Base-by-base conservation (phyloP, 2,113 vertebrate species). In the Lynx canadensis region DNA sequence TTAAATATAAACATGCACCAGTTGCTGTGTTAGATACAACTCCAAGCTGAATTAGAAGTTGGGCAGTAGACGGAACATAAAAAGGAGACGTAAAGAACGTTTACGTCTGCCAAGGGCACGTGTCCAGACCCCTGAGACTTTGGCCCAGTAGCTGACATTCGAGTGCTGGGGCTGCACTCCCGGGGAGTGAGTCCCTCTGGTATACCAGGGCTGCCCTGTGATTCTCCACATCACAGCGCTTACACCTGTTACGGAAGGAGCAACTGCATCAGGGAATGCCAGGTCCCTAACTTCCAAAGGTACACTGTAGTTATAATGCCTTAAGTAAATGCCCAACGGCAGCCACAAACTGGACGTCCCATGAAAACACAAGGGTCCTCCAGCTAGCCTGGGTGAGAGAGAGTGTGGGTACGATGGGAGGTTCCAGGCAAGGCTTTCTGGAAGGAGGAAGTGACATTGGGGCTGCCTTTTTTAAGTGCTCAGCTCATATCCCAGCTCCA, bases 251-350 rank as follows among this genome's bases (percentile, higher is more conserved):
- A 80, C 52, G 74, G 66, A 91, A 60, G 48, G 60, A 96, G 52
- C 33, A 95, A 52, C 60, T 97, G 93, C 69, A 86, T 73, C 90
- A 94, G 50, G 76, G 21, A 97, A 96, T 90, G 38, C 1, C 7
- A 83, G 68, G 31, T 83, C 21, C 45, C 63, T 55, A 89, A 76
- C 94, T 82, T 76, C 79, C 87, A 83, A 89, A 89, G 33, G 57
- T 55, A 78, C 23, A 68, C 4, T 60, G 19, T 68, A 80, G 82
- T 69, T 78, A 11, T 48, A 84, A 86, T 63, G 74, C 89, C 33
- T 10, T 76, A 98, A 80, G 16, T n/a, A 96, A 91, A 96, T 45
- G 41, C 38, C 96, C 93, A 98, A 68, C 31, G 88, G 73, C 57
- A 96, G 36, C 69, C 87, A 83, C 12, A 90, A 87, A 94, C 31